Conservation (phyloP, 2,888 invertebrate species). For the Scaeva pyrastri region DNA sequence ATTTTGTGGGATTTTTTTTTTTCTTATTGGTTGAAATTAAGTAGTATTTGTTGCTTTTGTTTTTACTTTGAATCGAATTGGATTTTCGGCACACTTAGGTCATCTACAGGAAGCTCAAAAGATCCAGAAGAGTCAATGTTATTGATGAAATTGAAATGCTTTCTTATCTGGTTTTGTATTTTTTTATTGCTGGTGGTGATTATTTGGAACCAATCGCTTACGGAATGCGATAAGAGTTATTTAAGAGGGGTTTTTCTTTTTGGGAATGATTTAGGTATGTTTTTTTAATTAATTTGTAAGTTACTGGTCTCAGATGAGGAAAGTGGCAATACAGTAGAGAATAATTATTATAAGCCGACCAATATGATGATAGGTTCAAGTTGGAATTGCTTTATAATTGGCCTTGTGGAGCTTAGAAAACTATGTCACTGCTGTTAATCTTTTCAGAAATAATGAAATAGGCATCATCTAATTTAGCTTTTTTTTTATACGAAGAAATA, state of each 20-base stretch:
- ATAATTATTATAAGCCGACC: too few relatives aligned
- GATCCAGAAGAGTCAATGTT: constrained; percentile 2
- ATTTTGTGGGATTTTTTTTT: background rate
- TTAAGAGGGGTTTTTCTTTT: background rate
- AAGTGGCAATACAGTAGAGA: background rate
- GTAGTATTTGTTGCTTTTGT: constrained; percentile 24
- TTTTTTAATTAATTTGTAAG: background rate
- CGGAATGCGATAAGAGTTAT: constrained; percentile 1
- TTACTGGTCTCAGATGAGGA: background rate
- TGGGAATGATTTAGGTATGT: background rate
- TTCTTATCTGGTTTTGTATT: constrained; percentile 5
- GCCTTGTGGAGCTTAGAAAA: too few relatives aligned
- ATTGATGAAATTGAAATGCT: constrained; percentile 1
- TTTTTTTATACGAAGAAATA: too few relatives aligned
- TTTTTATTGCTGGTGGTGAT: background rate
- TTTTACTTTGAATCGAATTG: constrained; percentile 26
- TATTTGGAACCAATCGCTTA: background rate
- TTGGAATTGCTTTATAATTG: too few relatives aligned
- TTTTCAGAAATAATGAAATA: too few relatives aligned
- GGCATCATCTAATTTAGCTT: too few relatives aligned
- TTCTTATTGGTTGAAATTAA: background rate
- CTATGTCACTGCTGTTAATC: too few relatives aligned
- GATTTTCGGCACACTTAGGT: constrained; percentile 24
- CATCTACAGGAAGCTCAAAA: background rate
- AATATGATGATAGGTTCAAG: too few relatives aligned